phyloP scores from a whole-genome alignment of 2,888 invertebrate genomes.

The Anthrax anthrax region DNA sequence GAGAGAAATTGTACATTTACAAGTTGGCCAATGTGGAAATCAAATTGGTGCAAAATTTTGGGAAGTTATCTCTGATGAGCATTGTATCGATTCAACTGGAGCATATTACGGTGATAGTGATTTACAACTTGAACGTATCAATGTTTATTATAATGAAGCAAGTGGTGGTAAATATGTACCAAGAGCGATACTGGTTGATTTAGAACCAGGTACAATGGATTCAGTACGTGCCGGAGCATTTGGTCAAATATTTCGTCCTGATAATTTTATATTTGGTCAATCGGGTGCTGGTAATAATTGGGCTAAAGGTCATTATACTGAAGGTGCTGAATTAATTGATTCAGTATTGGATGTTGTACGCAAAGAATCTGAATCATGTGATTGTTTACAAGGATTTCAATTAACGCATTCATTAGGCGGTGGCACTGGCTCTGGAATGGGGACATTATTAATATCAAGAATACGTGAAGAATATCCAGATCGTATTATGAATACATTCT shows the following conservation, averaged over 20 bases:
- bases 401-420: constrained; percentile 74
- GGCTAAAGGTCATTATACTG: constrained; percentile 89
- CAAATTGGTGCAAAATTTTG: constrained; percentile 95
- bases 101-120: constrained; percentile 84
- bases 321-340: constrained; percentile 78
- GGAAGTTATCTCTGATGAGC: constrained; percentile 94
- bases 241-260: constrained; percentile 86
- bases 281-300: constrained; percentile 76
- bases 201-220: constrained; percentile 97
- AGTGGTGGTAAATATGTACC: constrained; percentile 90
- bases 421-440: constrained; percentile 81
- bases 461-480: constrained; percentile 80
- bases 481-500: constrained; percentile 76
- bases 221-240: constrained; percentile 88
- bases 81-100: constrained; percentile 85
- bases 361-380: constrained; percentile 79
- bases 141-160: constrained; percentile 92
- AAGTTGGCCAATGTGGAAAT: constrained; percentile 91
- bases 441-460: constrained; percentile 73
- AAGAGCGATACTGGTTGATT: constrained; percentile 80
- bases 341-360: constrained; percentile 72
- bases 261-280: constrained; percentile 90
- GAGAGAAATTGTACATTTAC: constrained; percentile 94
- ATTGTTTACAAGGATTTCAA: constrained; percentile 78
- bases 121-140: constrained; percentile 85